Conservation (phyloP, 2,888 invertebrate species). For the Rutpela maculata region DNA sequence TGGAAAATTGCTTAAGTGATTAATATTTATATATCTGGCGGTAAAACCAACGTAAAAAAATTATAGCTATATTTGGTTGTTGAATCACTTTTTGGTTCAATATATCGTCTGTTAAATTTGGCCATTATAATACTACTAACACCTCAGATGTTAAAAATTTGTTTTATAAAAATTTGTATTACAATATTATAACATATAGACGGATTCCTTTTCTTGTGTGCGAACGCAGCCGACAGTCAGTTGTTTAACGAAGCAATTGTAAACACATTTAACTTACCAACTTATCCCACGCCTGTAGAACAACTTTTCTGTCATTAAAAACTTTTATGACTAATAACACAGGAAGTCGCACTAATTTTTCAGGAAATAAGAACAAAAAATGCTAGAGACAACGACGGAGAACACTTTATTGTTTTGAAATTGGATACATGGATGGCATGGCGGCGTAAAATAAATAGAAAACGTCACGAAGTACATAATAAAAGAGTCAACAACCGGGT, state of each 20-base stretch:
- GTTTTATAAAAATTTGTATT: too few species aligned
- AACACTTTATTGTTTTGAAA: conserved; percentile 33
- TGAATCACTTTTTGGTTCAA: too few species aligned
- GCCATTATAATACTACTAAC: too few species aligned
- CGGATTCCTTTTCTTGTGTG: background rate
- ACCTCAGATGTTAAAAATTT: too few species aligned
- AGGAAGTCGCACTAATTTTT: conserved; percentile 20
- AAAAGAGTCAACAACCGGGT: conserved; percentile 41
- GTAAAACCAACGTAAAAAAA: too few species aligned
- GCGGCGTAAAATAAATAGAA: conserved; percentile 34
- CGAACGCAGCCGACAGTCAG: background rate
- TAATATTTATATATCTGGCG: too few species aligned
- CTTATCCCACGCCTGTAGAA: background rate
- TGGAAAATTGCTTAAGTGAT: too few species aligned
- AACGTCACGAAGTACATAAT: conserved; percentile 36
- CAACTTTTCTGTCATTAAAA: conserved; percentile 16
- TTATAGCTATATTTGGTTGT: too few species aligned
- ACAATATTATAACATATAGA: background rate
- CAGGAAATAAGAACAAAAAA: conserved; percentile 23
- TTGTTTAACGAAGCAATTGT: conserved; percentile 8
- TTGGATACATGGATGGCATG: conserved; percentile 35
- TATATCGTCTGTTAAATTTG: too few species aligned
- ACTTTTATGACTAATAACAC: conserved; percentile 21
- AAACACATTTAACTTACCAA: conserved; percentile 25
- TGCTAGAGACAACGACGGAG: conserved; percentile 3